Conservation (phyloP, 1,140 invertebrate species). For the Anastatus disparis region DNA sequence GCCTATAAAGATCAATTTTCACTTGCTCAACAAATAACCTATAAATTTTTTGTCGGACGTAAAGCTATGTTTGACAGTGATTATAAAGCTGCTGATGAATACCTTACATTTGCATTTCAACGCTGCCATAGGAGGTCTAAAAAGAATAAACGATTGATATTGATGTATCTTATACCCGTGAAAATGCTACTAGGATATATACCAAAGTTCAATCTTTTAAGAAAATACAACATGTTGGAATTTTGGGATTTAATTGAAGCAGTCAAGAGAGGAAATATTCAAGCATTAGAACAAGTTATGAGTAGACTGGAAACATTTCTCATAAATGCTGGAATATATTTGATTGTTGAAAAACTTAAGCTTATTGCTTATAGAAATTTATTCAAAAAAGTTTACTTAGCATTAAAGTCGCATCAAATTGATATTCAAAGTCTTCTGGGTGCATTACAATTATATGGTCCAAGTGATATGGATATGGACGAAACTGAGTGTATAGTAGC, state of each 20-base stretch:
- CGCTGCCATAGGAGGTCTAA: constrained; percentile 84
- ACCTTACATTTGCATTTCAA: constrained; percentile 92
- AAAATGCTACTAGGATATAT: constrained; percentile 96
- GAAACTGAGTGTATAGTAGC: constrained; percentile 96
- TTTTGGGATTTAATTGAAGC: constrained; percentile 90
- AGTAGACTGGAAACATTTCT: constrained; percentile 90
- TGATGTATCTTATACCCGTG: constrained; percentile 96
- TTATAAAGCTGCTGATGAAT: constrained; percentile 89
- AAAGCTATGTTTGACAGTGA: constrained; percentile 99
- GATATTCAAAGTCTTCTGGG: constrained; percentile 84
- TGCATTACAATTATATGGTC: constrained; percentile 83
- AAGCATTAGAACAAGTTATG: constrained; percentile 86
- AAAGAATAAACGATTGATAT: constrained; percentile 92
- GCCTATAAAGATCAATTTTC: constrained; percentile 90
- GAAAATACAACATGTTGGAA: constrained; percentile 91
- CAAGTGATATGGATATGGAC: constrained; percentile 89
- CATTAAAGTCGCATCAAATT: constrained; percentile 90
- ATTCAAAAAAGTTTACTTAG: constrained; percentile 93
- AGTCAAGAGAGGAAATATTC: constrained; percentile 90
- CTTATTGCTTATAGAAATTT: constrained; percentile 95
- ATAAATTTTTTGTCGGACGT: constrained; percentile 95
- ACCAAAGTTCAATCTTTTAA: constrained; percentile 81
- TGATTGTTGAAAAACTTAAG: constrained; percentile 96
- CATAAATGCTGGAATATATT: constrained; percentile 94
- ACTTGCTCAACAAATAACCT: constrained; percentile 90